Conservation (phyloP, 2,113 vertebrate species). For the Onychostruthus taczanowskii region DNA sequence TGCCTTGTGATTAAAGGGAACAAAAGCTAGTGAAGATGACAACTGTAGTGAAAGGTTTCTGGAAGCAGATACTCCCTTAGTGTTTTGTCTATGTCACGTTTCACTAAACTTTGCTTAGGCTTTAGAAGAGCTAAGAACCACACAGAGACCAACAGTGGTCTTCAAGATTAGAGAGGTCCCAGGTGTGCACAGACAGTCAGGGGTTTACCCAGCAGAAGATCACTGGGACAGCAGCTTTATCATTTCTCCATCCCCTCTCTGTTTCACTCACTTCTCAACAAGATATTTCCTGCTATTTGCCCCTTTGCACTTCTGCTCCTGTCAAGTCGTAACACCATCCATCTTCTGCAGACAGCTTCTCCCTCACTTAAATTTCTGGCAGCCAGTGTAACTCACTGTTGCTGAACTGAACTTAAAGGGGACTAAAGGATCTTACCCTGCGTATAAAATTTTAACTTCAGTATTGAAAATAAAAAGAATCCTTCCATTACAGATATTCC, state of each 20-base stretch:
- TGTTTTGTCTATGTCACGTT: background rate
- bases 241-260: background rate
- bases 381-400: background rate
- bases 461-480: background rate
- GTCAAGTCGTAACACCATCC: background rate
- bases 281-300: background rate
- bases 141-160: background rate
- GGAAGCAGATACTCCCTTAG: background rate
- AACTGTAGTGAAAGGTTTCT: background rate
- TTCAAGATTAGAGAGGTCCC: background rate
- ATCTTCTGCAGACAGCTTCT: slow-evolving; percentile 1
- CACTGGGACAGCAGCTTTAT: background rate
- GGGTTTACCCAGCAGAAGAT: background rate
- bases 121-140: background rate
- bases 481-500: background rate
- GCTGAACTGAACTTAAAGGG: background rate
- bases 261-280: background rate
- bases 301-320: background rate
- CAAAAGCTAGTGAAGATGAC: background rate
- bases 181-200: background rate
- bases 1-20: background rate
- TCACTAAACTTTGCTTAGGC: background rate
- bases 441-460: background rate
- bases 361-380: slow-evolving; percentile 15
- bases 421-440: background rate